These are phyloP conservation scores for Xerus inauris DNA, from an alignment of 2,113 vertebrate species.

Conservation along the genomic window DNA sequence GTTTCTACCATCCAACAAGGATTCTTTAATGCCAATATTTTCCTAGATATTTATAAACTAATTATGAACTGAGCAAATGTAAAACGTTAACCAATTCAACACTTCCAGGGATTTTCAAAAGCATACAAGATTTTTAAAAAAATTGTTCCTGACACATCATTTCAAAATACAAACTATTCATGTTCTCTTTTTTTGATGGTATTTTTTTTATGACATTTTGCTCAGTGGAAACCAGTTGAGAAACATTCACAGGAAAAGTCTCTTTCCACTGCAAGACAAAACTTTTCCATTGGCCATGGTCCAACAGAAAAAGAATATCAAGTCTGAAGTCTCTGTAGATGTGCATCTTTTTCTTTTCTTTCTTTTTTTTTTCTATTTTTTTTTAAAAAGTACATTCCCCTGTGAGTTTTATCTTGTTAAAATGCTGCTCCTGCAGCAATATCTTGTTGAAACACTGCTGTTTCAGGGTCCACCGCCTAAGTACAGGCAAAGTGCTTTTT, in stretches of 20 bases:
- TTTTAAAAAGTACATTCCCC: conserved; percentile 81
- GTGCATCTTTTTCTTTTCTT: conserved; percentile 55
- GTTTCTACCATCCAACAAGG: conserved; percentile 72
- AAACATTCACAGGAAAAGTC: conserved; percentile 79
- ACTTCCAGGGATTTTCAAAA: conserved; percentile 80
- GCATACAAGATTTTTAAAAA: conserved; percentile 47
- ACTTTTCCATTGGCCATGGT: conserved; percentile 63
- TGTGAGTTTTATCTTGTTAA: conserved; percentile 75
- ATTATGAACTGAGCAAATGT: conserved; percentile 81
- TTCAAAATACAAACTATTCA: conserved; percentile 84
- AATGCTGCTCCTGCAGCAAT: conserved; percentile 79
- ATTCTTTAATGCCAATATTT: conserved; percentile 76
- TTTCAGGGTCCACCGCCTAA: conserved; percentile 80
- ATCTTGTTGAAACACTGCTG: conserved; percentile 80
- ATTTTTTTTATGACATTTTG: conserved; percentile 62
- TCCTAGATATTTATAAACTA: conserved; percentile 78
- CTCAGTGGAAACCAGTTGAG: conserved; percentile 78
- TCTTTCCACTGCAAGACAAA: conserved; percentile 71
- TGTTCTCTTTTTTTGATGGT: conserved; percentile 43
- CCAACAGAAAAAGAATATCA: conserved; percentile 60
- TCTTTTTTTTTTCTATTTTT: neutral
- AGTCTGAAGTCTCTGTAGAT: conserved; percentile 70
- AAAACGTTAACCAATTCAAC: conserved; percentile 80
- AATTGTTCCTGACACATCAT: conserved; percentile 80
- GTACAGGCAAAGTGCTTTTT: conserved; percentile 86